phyloP scores from a whole-genome alignment of 37 sponge, comb jelly and placozoan species.

The Ephydatia muelleri region DNA sequence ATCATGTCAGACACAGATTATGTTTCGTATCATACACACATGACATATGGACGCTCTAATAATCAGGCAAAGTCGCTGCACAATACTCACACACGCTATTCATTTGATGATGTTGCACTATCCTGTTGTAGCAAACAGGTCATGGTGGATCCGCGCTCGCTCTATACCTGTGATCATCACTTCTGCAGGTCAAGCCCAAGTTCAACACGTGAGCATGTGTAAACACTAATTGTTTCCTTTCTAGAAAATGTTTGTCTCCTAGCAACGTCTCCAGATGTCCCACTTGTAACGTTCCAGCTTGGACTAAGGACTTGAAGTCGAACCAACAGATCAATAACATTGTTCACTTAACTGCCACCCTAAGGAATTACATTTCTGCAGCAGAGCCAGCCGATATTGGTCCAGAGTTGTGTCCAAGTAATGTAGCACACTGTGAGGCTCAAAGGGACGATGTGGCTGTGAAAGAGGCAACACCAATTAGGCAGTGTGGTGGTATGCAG shows the following conservation, averaged over 20 bases:
- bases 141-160: slow-evolving; percentile 30
- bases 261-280: slow-evolving; percentile 24
- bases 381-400: background rate
- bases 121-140: background rate
- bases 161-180: slow-evolving; percentile 44
- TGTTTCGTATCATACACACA: too few species aligned
- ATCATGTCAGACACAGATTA: too few species aligned
- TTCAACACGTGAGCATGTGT: background rate
- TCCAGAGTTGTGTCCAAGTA: background rate
- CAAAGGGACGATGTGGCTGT: background rate
- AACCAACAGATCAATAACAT: slow-evolving; percentile 38
- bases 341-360: background rate
- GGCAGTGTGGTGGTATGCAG: background rate
- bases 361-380: background rate
- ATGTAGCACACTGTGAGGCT: background rate
- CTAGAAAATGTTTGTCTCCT: background rate
- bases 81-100: too few species aligned
- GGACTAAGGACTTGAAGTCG: slow-evolving; percentile 40
- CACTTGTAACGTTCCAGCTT: slow-evolving; percentile 44
- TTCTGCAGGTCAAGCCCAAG: slow-evolving; percentile 42
- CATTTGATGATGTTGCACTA: too few species aligned
- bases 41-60: too few species aligned
- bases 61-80: too few species aligned
- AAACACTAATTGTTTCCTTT: background rate
- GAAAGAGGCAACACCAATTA: background rate